Base-by-base conservation (phyloP, 2,888 invertebrate genomes). In the Oxyscelio sp. region DNA sequence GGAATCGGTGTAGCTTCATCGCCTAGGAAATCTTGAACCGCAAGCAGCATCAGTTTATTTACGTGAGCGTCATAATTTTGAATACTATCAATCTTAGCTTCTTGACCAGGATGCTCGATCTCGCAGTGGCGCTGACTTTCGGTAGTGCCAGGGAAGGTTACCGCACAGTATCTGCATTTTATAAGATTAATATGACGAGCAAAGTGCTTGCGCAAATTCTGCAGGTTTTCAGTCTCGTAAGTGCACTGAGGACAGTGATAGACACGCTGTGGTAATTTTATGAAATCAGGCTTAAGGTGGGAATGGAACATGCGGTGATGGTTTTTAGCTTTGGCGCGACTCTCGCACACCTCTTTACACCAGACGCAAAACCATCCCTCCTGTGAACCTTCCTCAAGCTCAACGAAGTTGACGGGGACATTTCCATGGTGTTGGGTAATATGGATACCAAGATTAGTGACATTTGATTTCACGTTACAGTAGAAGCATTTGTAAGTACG, bases 221-320 rank as follows among this genome's bases (percentile, higher is more conserved):
- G 88, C 1, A 92, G 74, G 6, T 91, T 91, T 27, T 90, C 87
- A 6, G 91, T 91, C 1, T 88, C 86, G 85, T 94, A 94, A 0
- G 85, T 59, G 68, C 95, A 95, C 17, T 91, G 86, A 0, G 94
- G 93, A 85, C 95, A 95, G 2, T 88, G 89, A 85, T 92, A 85
- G 0, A 38, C 15, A 0, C 71, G 61, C 6, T 88, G 85, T 0
- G 85, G 85, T 0, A 82, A 34, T 66, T 85, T 88, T 22, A 85
- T 89, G 38, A 91, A 92, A 21, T 91, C 90, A 15, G 91, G 82
- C 1, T 91, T 89, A 4, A 94, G 79, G 70, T 94, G 94, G 1
- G 94, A 93, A 82, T 95, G 95, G 34, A 91, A 92, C 86, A 92
- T 88, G 0, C 90, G 89, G 22, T 94, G 94, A 87, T 95, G 95